phyloP scores from a whole-genome alignment of 1,140 invertebrate species.

The Orius insidiosus region DNA sequence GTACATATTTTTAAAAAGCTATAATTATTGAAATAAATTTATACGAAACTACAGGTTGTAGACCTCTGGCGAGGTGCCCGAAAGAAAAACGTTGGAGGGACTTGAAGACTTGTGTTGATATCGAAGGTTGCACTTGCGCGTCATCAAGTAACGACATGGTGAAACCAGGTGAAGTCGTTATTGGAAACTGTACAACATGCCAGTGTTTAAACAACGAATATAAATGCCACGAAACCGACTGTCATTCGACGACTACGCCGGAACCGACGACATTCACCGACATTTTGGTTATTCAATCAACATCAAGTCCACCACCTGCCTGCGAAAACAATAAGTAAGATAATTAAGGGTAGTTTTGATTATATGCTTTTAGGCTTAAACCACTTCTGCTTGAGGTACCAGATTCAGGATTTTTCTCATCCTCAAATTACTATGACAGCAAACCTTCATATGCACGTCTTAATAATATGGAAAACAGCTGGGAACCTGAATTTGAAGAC shows the following conservation, averaged over 20 bases:
- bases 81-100: conserved; percentile 41
- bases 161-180: conserved; percentile 37
- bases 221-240: conserved; percentile 37
- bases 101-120: conserved; percentile 43
- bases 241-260: conserved; percentile 19
- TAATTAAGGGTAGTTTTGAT: no score
- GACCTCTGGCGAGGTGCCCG: conserved; percentile 22
- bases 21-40: conserved; percentile 19
- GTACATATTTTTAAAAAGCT: conserved; percentile 17
- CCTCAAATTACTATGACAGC: neutral
- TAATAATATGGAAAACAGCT: conserved; percentile 22
- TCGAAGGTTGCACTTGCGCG: conserved; percentile 49
- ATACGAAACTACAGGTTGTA: conserved; percentile 6
- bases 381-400: conserved; percentile 7
- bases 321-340: conserved; percentile 19
- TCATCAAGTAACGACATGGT: conserved; percentile 31
- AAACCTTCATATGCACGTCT: neutral
- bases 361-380: conserved; percentile 5
- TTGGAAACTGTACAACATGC: conserved; percentile 46
- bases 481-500: conserved; percentile 39
- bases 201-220: conserved; percentile 61
- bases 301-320: conserved; percentile 32
- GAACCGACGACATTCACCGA: conserved; percentile 1
- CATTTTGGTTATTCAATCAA: conserved; percentile 26
- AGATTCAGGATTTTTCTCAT: neutral